Evolutionary conservation across 2,888 invertebrate species (phyloP).

Genomic region (Polymixis lichenea): DNA sequence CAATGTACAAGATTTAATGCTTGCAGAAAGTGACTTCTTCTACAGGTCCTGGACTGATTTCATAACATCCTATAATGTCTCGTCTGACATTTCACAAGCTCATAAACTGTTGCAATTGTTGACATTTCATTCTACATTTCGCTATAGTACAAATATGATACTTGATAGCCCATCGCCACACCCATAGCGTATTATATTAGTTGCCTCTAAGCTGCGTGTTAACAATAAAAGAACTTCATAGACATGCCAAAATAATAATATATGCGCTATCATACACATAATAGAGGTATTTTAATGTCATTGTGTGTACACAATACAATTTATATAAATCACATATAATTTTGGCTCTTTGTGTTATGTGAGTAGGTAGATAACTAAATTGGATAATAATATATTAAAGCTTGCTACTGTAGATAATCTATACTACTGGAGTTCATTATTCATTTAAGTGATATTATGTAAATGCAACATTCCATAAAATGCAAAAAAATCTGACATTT

Average conservation of each 20-base stretch:
- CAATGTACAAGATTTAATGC: neutral
- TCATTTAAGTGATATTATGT: slow-evolving; percentile 17
- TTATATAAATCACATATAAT: slow-evolving; percentile 47
- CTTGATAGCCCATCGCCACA: slow-evolving; percentile 45
- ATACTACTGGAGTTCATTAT: neutral
- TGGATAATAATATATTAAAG: slow-evolving; percentile 19
- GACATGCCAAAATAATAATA: slow-evolving; percentile 48
- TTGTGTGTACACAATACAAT: slow-evolving; percentile 41
- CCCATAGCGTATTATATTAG: slow-evolving; percentile 42
- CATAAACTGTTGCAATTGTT: slow-evolving; percentile 50
- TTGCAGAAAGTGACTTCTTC: neutral
- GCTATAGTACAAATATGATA: slow-evolving; percentile 53
- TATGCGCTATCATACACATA: slow-evolving; percentile 19
- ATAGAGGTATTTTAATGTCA: slow-evolving; percentile 37
- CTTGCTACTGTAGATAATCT: neutral
- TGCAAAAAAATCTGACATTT: slow-evolving; percentile 6
- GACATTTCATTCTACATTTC: slow-evolving; percentile 46
- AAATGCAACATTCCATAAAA: neutral
- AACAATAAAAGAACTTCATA: slow-evolving; percentile 40
- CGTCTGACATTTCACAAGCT: slow-evolving; percentile 47
- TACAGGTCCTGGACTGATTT: slow-evolving; percentile 7
- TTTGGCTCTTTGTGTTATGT: slow-evolving; percentile 30
- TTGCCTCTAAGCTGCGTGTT: slow-evolving; percentile 10
- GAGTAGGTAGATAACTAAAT: slow-evolving; percentile 26
- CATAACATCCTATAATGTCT: slow-evolving; percentile 26